Base-by-base conservation (phyloP, 2,113 vertebrate genomes). In the Acrocephalus kingi region DNA sequence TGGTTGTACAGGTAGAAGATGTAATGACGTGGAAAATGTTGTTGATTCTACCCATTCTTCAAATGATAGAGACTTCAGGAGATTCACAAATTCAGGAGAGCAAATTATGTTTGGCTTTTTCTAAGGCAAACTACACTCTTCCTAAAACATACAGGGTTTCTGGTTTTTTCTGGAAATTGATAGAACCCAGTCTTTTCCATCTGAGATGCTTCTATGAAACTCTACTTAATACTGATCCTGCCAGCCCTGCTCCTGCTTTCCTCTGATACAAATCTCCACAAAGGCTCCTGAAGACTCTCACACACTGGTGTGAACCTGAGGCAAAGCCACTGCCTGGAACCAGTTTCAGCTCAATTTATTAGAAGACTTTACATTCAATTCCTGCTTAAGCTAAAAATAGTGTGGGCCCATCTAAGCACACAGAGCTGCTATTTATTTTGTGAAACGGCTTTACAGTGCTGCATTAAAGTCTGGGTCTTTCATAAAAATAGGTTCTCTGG, bases 351-450 rank as follows among this genome's bases (percentile, higher is more conserved):
- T 82, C 84, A 18, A 79, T 95, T 94, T 95, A 84, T 90, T 84
- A 78, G 24, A 93, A 76, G 25, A 25, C 56, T 81, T 88, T 52
- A 86, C 28, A 15, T 90, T 83, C 84, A 87, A 54, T 63, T 90
- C 76, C 76, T 84, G 69, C 73, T 93, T 75, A 84, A 87, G 84
- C 86, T 94, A 93, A 90, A 94, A 95, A 96, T 90, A 94, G 83
- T 11, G 27, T 31, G 79, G 61, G 30, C 64, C 93, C 69, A 89
- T 84, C 86, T 90, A 72, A 93, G 90, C 88, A 89, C 83, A 89
- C 77, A 89, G 83, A 93, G 73, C 62, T 87, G 52, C 86, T 96
- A 81, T 92, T 96, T 95, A 79, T 90, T 95, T 92, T 95, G 81
- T 79, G 66, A 92, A 93, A 94, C 39, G 88, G 90, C 61, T 92